These are phyloP conservation scores for Celastrina argiolus DNA, from an alignment of 2,888 invertebrate genomes.

Conservation along the genomic window DNA sequence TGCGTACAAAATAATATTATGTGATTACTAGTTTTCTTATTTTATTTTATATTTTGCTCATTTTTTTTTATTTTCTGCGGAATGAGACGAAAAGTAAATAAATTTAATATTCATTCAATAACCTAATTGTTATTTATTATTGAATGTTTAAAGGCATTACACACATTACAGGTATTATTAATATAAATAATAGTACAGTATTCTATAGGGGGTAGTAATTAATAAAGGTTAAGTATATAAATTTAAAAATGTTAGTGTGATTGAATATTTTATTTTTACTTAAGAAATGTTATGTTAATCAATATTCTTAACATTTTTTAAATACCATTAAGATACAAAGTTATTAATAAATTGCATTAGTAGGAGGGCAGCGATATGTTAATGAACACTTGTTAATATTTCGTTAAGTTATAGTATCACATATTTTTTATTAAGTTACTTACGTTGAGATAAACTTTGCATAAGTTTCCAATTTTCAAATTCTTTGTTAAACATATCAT, in stretches of 20 bases:
- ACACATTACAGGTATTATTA: too few species aligned
- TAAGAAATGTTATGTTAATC: not conserved
- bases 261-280: not conserved
- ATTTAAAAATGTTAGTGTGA: not conserved
- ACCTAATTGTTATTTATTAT: too few species aligned
- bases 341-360: not conserved
- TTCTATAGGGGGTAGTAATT: not conserved
- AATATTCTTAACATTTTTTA: not conserved
- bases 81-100: too few species aligned
- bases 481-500: not conserved
- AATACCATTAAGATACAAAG: not conserved
- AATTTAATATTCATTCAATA: too few species aligned
- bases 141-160: too few species aligned
- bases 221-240: not conserved
- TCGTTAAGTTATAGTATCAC: not conserved
- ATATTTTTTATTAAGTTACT: not conserved
- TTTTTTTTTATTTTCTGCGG: too few species aligned
- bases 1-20: too few species aligned
- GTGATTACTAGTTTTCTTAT: too few species aligned
- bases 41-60: too few species aligned
- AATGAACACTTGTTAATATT: constrained; percentile 10
- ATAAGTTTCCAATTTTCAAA: constrained; percentile 4
- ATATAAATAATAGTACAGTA: not conserved
- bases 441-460: constrained; percentile 10
- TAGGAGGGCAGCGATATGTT: constrained; percentile 8